Percentiles rank a stretch among this genome's conserved stretches.
These are phyloP conservation scores for Drosophila formosana DNA, from an alignment of 2,888 invertebrate species.

Conservation along the genomic window DNA sequence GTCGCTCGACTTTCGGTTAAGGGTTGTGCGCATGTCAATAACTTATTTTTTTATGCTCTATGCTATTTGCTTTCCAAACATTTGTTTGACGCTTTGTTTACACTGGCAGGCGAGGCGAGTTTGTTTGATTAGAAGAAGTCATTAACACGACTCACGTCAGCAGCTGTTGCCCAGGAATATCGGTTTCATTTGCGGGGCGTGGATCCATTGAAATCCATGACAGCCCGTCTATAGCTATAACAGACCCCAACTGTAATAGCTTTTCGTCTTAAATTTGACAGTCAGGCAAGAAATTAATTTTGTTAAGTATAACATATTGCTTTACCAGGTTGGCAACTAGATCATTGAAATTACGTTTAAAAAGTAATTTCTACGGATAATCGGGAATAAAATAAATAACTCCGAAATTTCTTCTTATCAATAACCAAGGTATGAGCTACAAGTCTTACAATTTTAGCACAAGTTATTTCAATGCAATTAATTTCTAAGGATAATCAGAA, in stretches of 20 bases:
- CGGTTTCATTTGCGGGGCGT: constrained; percentile 31
- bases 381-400: too few relatives aligned
- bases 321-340: not conserved
- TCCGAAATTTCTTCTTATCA: too few relatives aligned
- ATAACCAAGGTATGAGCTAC: too few relatives aligned
- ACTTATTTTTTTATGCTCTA: constrained; percentile 22
- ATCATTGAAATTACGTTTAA: not conserved
- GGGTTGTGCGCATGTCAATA: constrained; percentile 64
- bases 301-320: not conserved
- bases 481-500: too few relatives aligned
- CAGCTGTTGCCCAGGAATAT: constrained; percentile 41
- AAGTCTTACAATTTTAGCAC: too few relatives aligned
- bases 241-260: constrained; percentile 7
- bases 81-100: constrained; percentile 63
- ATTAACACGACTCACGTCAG: constrained; percentile 51
- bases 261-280: constrained; percentile 1
- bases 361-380: not conserved
- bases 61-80: constrained; percentile 56
- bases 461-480: too few relatives aligned
- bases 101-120: constrained; percentile 34
- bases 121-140: constrained; percentile 73
- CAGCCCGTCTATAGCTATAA: not conserved
- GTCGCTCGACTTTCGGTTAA: constrained; percentile 44
- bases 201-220: constrained; percentile 1
- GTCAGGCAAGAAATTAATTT: not conserved